phyloP scores from a whole-genome alignment of 2,113 vertebrate genomes.

The Himantopus leucocephalus region DNA sequence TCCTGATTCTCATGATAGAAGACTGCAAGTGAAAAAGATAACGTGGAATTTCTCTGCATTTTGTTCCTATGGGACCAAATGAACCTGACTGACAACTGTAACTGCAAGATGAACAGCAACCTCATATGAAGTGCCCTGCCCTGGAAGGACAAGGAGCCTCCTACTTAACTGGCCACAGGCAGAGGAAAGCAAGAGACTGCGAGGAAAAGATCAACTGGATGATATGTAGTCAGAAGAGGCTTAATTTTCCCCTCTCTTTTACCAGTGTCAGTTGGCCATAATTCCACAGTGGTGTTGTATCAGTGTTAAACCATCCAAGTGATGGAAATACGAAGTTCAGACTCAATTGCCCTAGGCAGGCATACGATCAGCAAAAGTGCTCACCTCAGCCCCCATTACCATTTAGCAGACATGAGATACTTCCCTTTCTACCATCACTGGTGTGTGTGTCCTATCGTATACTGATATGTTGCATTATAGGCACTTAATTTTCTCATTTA shows the following conservation, averaged over 20 bases:
- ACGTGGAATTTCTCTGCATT: background rate
- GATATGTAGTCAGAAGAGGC: background rate
- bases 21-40: background rate
- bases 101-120: background rate
- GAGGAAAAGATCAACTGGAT: background rate
- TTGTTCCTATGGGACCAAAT: background rate
- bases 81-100: background rate
- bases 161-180: background rate
- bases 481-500: conserved; percentile 10
- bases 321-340: background rate
- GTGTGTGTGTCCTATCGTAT: background rate
- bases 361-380: background rate
- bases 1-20: background rate
- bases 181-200: background rate
- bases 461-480: background rate
- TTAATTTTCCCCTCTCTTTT: background rate
- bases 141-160: background rate
- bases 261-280: background rate
- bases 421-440: background rate
- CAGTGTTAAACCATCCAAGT: background rate
- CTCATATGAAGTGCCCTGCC: background rate
- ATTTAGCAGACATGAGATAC: background rate
- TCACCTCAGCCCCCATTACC: background rate
- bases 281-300: background rate
- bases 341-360: background rate